Conservation (phyloP, 2,797 vertebrate genomes). For the Artibeus jamaicensis region DNA sequence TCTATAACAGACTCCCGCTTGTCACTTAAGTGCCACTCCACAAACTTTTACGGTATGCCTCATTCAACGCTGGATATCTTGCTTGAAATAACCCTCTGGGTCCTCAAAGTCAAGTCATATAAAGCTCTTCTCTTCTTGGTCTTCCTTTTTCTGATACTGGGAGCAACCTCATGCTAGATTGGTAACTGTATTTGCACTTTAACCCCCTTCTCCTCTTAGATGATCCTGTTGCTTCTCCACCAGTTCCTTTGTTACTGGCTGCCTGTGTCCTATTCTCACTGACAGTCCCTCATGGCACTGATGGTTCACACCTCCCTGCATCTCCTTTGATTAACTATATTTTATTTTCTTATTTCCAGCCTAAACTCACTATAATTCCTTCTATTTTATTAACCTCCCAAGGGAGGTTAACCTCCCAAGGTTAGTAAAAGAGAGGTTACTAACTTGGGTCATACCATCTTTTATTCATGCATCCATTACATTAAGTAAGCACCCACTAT, state of each 20-base stretch:
- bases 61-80: background rate
- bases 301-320: too few relatives aligned
- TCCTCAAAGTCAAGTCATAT: background rate
- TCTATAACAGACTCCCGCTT: background rate
- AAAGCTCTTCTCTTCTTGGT: background rate
- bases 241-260: background rate
- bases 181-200: background rate
- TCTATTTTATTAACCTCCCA: background rate
- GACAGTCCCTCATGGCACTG: background rate
- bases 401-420: background rate
- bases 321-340: background rate
- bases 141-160: background rate
- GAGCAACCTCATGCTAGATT: background rate
- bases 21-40: background rate
- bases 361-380: background rate
- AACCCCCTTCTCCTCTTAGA: background rate
- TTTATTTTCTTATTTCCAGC: background rate
- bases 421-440: too few relatives aligned
- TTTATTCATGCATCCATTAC: background rate
- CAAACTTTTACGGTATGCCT: background rate
- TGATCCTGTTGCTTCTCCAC: background rate
- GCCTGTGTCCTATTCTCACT: background rate
- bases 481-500: background rate
- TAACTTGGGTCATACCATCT: background rate
- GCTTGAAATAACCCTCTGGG: background rate